phyloP scores from a whole-genome alignment of 2,888 invertebrate genomes.

The Pammene aurita region DNA sequence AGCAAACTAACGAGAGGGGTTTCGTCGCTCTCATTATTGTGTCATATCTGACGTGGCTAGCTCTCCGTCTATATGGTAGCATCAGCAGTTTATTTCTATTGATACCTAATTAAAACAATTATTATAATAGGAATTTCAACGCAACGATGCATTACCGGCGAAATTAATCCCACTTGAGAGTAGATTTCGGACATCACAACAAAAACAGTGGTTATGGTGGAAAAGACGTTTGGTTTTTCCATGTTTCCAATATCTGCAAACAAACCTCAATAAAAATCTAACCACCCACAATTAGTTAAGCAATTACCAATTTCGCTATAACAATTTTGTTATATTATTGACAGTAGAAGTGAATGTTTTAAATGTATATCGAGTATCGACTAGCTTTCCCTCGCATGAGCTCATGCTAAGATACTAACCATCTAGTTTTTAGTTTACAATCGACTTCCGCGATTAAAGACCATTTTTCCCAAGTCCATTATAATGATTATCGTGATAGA shows the following conservation, averaged over 20 bases:
- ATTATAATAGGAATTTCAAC: too few relatives aligned
- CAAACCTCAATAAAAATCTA: neutral
- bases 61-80: too few relatives aligned
- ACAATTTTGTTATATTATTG: conserved; percentile 20
- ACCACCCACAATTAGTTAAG: neutral
- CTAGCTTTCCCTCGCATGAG: conserved; percentile 42
- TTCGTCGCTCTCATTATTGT: too few relatives aligned
- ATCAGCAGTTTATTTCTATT: too few relatives aligned
- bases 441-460: conserved; percentile 37
- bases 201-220: too few relatives aligned
- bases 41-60: too few relatives aligned
- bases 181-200: too few relatives aligned
- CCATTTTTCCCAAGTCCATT: conserved; percentile 37
- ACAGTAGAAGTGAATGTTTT: conserved; percentile 31
- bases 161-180: too few relatives aligned
- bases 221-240: too few relatives aligned
- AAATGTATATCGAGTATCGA: neutral
- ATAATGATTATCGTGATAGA: conserved; percentile 32
- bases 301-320: conserved; percentile 13
- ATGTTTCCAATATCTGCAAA: too few relatives aligned
- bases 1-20: too few relatives aligned
- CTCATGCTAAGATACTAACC: conserved; percentile 17
- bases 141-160: neutral
- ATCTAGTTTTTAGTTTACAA: conserved; percentile 32
- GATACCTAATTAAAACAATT: too few relatives aligned